These are phyloP conservation scores for Chymomyza amoena DNA, from an alignment of 2,888 invertebrate species.

Conservation along the genomic window DNA sequence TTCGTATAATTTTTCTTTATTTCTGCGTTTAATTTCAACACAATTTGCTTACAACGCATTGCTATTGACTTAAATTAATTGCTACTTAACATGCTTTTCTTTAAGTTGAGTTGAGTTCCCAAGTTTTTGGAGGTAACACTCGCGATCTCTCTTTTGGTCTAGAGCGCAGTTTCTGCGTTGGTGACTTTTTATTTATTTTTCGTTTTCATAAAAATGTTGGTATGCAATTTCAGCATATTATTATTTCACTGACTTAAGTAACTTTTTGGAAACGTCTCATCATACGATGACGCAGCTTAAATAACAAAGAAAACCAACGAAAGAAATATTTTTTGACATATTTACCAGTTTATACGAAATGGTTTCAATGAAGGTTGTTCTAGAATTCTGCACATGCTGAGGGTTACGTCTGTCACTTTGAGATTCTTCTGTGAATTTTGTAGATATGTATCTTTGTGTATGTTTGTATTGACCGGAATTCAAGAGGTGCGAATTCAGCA, in stretches of 20 bases:
- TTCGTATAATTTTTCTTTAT: conserved; percentile 43
- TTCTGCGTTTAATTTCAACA: conserved; percentile 29
- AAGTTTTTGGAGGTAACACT: not conserved
- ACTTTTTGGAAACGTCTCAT: conserved; percentile 39
- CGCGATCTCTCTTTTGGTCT: too few species aligned
- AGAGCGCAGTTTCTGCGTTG: conserved; percentile 18
- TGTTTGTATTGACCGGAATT: too few species aligned
- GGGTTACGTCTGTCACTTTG: too few species aligned
- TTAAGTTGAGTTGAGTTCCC: not conserved
- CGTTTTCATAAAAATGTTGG: conserved; percentile 26
- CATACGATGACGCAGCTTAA: conserved; percentile 18
- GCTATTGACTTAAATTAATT: conserved; percentile 59
- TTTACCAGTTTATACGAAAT: not conserved
- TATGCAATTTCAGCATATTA: conserved; percentile 65
- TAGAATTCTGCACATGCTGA: not conserved
- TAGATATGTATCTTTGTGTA: too few species aligned
- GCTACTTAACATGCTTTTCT: conserved; percentile 48
- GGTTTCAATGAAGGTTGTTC: not conserved
- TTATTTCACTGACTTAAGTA: conserved; percentile 58
- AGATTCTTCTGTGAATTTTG: too few species aligned
- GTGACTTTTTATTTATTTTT: conserved; percentile 25
- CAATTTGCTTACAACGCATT: conserved; percentile 13
- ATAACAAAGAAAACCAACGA: conserved; percentile 22
- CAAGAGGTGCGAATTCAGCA: too few species aligned
- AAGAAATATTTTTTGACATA: conserved; percentile 56